phyloP scores from a whole-genome alignment of 2,888 invertebrate genomes.

The Venusia cambrica region DNA sequence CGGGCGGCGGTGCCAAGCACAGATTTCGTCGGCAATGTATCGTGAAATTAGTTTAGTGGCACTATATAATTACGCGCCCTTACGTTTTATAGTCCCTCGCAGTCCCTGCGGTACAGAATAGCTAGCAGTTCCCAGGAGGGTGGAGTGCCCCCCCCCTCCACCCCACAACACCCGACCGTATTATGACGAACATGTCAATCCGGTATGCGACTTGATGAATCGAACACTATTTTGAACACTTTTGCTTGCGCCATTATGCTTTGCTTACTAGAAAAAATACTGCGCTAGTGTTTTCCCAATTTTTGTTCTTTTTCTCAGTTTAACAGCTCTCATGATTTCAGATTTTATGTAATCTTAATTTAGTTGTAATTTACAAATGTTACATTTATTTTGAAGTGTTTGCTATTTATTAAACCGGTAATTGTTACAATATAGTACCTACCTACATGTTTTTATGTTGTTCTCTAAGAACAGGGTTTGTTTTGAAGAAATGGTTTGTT shows the following conservation, averaged over 20 bases:
- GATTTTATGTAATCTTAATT: too few species aligned
- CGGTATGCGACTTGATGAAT: slow-evolving; percentile 78
- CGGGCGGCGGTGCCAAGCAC: slow-evolving; percentile 77
- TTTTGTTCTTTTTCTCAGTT: too few species aligned
- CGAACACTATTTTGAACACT: slow-evolving; percentile 74
- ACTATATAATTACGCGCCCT: slow-evolving; percentile 80
- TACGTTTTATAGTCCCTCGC: slow-evolving; percentile 69
- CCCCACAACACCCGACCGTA: slow-evolving; percentile 51
- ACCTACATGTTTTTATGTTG: too few species aligned
- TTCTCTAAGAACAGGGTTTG: too few species aligned
- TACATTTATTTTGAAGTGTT: too few species aligned
- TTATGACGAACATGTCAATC: slow-evolving; percentile 79
- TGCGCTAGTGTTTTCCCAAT: slow-evolving; percentile 7
- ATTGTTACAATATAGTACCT: too few species aligned
- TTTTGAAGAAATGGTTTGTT: slow-evolving; percentile 2
- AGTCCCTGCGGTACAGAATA: slow-evolving; percentile 24
- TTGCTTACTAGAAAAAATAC: slow-evolving; percentile 31
- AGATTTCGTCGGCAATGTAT: slow-evolving; percentile 80
- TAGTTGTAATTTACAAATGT: too few species aligned
- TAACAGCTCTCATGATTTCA: too few species aligned
- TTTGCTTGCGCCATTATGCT: slow-evolving; percentile 42
- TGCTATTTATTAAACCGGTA: too few species aligned
- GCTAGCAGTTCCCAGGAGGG: slow-evolving; percentile 33
- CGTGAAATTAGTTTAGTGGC: slow-evolving; percentile 81
- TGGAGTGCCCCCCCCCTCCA: too few species aligned